Evolutionary conservation across 2,888 invertebrate species (phyloP), one percentile per base, ranked within the genome.

Genomic region (Drosophila quinaria): DNA sequence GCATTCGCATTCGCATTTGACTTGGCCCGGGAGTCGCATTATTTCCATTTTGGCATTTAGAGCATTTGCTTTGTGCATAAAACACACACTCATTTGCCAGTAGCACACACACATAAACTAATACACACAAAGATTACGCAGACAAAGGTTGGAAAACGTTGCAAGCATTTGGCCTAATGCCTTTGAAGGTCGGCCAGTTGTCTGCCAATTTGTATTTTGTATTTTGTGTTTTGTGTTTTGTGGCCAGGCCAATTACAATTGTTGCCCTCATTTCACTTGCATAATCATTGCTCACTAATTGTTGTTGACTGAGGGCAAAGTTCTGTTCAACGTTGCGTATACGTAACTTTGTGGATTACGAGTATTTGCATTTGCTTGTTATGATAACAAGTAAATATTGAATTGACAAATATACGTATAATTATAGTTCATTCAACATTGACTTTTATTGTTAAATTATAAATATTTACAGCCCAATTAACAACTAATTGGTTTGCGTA

Each of bases 221-320:
- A 63, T 70, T 72, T 72, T 29, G 2, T 68, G 55, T 70, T 75
- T 70, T 72, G 75, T 29, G 2, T 68, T 58, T 70, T 75, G 52
- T 50, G 65, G 52, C 35, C 64, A 6, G 55, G 55, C 61, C 66
- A 41, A 61, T 67, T 70, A 63, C 74, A 68, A 50, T 71, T 61
- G 25, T 61, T 76, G 77, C 46, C 81, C 79, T 62, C 64, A 64
- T 85, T 85, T 71, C 65, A 52, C 60, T 72, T 85, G 74, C 88
- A 75, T 89, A 75, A 90, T 72, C 70, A 70, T 64, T 59, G 50
- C 54, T 50, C 51, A 68, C 75, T 89, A 89, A 89, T 85, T 85
- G 82, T 69, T 70, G 82, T 78, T 87, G 70, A 70, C 62, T 42
- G 52, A 59, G 29, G 60, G 49, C 71, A 64, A 65, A 62, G 47